Conservation (phyloP, 2,888 invertebrate genomes). For the Ornithoptera alexandrae region DNA sequence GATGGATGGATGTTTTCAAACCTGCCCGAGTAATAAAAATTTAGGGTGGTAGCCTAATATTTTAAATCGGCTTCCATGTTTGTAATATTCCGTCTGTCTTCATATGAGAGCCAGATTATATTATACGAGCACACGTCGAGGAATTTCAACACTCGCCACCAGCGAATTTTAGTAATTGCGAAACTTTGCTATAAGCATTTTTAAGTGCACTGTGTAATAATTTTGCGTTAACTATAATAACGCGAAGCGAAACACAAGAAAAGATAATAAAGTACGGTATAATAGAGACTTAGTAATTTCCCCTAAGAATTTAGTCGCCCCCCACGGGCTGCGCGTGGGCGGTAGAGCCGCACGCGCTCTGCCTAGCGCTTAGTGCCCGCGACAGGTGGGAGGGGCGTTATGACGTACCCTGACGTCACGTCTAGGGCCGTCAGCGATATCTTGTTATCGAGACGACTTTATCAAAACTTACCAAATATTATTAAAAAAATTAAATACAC, state of each 20-base stretch:
- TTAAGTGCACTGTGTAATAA: not conserved
- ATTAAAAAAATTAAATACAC: not conserved
- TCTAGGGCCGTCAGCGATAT: constrained; percentile 46
- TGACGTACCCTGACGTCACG: constrained; percentile 60
- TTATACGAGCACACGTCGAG: no score
- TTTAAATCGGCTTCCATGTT: no score
- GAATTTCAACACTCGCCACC: no score
- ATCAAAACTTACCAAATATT: not conserved
- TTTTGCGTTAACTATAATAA: not conserved
- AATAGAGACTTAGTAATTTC: constrained; percentile 28
- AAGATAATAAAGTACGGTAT: constrained; percentile 6
- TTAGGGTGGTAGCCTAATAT: no score
- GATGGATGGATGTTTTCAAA: no score
- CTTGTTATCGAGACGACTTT: not conserved
- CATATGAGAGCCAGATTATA: no score
- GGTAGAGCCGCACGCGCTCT: constrained; percentile 57
- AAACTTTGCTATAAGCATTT: no score
- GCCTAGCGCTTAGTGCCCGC: constrained; percentile 68
- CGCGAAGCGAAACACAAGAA: not conserved
- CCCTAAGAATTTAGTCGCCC: constrained; percentile 42
- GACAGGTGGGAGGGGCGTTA: constrained; percentile 73
- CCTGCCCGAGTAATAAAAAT: no score
- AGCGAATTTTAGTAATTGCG: no score
- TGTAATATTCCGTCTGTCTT: no score
- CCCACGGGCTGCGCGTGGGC: constrained; percentile 56